phyloP scores from a whole-genome alignment of 2,113 vertebrate genomes.

The Python bivittatus region DNA sequence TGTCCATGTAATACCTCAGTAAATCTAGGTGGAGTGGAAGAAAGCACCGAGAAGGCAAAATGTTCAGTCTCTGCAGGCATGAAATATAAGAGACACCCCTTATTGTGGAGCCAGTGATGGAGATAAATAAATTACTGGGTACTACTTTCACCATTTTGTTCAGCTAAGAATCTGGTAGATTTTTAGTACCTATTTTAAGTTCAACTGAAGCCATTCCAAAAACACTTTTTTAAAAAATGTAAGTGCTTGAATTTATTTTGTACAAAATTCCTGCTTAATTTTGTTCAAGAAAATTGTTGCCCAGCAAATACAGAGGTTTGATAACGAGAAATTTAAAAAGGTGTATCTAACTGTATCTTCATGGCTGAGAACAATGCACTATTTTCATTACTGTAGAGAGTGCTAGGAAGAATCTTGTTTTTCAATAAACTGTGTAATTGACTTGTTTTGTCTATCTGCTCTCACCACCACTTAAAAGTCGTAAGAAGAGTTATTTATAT shows the following conservation, averaged over 20 bases:
- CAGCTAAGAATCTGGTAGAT: not conserved
- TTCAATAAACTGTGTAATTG: conserved; percentile 91
- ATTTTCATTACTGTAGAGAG: conserved; percentile 81
- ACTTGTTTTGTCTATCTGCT: conserved; percentile 46
- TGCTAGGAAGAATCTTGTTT: conserved; percentile 95
- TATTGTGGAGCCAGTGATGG: not conserved
- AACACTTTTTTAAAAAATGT: conserved; percentile 5
- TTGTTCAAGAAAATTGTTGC: conserved; percentile 60
- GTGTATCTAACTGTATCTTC: conserved; percentile 72
- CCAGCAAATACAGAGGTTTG: conserved; percentile 54
- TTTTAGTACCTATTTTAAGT: not conserved
- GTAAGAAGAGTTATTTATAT: not conserved
- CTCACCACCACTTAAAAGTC: not conserved
- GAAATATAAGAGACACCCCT: not conserved
- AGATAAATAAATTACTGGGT: not conserved
- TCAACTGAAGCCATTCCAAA: not conserved
- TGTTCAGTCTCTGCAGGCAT: not conserved
- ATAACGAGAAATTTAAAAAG: conserved; percentile 19
- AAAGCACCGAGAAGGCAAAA: not conserved
- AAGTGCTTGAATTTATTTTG: conserved; percentile 40
- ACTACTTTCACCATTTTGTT: not conserved
- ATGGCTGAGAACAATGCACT: conserved; percentile 71
- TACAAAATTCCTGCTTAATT: conserved; percentile 66
- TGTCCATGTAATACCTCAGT: not conserved
- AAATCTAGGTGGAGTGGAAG: not conserved